phyloP scores from a whole-genome alignment of 1,140 invertebrate species.

The Epicauta chinensis region DNA sequence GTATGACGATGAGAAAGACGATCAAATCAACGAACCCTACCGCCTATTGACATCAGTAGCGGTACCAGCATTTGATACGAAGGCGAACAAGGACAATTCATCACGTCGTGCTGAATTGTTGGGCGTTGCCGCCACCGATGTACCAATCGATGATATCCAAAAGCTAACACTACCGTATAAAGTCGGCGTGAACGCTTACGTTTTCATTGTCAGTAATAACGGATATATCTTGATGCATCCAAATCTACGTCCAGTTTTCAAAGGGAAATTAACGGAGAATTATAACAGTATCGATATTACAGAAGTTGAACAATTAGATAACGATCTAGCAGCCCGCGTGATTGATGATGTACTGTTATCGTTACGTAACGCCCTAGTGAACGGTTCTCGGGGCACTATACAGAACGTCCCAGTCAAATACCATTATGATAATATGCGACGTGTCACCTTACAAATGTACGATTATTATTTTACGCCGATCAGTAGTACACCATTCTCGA shows the following conservation, averaged over 20 bases:
- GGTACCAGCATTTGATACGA: constrained; percentile 76
- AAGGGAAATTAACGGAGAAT: constrained; percentile 76
- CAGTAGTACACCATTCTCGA: constrained; percentile 77
- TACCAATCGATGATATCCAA: constrained; percentile 84
- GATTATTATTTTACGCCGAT: constrained; percentile 80
- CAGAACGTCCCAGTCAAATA: constrained; percentile 64
- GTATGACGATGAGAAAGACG: constrained; percentile 38
- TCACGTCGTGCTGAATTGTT: constrained; percentile 66
- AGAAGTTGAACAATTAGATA: constrained; percentile 82
- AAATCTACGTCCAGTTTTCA: constrained; percentile 63
- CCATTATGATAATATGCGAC: constrained; percentile 74
- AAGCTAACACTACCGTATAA: constrained; percentile 79
- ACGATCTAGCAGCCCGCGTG: constrained; percentile 46
- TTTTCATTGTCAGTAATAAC: constrained; percentile 94
- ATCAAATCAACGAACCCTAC: constrained; percentile 46
- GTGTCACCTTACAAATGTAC: constrained; percentile 71
- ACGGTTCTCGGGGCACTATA: constrained; percentile 59
- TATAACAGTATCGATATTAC: constrained; percentile 95
- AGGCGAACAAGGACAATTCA: constrained; percentile 51
- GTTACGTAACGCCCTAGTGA: constrained; percentile 43
- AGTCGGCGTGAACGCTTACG: constrained; percentile 89
- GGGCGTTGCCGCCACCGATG: constrained; percentile 89
- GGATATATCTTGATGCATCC: constrained; percentile 85
- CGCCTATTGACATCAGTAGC: constrained; percentile 77
- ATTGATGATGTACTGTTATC: no score